Evolutionary conservation across 2,797 vertebrate species (phyloP).

Genomic region (Sebastes hubbsi): DNA sequence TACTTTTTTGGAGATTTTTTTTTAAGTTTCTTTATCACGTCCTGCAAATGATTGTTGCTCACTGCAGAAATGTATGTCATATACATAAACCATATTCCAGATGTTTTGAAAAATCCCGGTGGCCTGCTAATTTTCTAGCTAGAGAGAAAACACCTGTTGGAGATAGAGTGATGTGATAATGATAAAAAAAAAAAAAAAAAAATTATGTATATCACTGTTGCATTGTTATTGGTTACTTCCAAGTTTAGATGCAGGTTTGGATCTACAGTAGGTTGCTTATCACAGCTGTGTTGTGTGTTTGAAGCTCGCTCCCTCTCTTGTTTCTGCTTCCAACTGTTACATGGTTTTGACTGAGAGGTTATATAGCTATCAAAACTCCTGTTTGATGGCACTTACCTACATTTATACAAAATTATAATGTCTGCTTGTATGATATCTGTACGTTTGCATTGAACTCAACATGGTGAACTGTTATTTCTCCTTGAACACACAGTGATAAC

Average conservation of each 20-base stretch:
- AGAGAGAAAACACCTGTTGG: neutral
- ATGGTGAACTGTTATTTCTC: conserved; percentile 2
- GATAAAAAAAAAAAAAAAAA: neutral
- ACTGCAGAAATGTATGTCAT: conserved; percentile 33
- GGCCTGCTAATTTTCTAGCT: conserved; percentile 27
- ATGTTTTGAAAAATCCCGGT: conserved; percentile 16
- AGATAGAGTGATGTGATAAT: conserved; percentile 11
- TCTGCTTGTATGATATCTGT: conserved; percentile 18
- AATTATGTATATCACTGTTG: neutral
- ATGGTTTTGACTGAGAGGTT: neutral
- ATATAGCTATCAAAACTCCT: neutral
- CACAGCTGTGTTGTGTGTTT: conserved; percentile 10
- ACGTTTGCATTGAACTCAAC: conserved; percentile 18
- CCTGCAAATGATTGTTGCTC: conserved; percentile 36
- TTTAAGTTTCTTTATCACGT: conserved; percentile 28
- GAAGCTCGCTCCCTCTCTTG: neutral
- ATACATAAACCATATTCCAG: neutral
- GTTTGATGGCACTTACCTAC: neutral
- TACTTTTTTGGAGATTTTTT: conserved; percentile 26
- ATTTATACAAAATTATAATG: conserved; percentile 8
- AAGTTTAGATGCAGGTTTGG: conserved; percentile 1
- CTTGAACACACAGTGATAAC: conserved; percentile 16
- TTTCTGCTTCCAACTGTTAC: conserved; percentile 8
- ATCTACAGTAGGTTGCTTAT: neutral
- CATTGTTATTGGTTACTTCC: conserved; percentile 1